Evolutionary conservation across 1,140 invertebrate genomes (phyloP).

Genomic region (Hylyphantes graminicola): DNA sequence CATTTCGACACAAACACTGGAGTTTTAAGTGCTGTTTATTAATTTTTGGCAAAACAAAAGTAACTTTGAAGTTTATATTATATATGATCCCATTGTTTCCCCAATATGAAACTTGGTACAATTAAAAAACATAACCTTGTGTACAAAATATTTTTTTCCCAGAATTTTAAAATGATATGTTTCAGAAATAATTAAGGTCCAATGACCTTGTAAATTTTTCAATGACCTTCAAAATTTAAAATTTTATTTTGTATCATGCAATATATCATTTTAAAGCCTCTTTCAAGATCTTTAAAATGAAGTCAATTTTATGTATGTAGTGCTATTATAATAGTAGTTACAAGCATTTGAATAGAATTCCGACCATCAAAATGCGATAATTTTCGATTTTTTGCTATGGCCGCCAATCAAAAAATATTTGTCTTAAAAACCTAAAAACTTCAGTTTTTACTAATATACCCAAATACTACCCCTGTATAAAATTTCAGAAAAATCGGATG

Average conservation of each 20-base stretch:
- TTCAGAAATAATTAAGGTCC: no score
- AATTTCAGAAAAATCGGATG: no score
- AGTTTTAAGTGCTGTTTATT: not conserved
- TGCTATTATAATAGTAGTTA: not conserved
- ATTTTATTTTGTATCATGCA: no score
- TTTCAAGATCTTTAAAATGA: not conserved
- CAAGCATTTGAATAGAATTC: not conserved
- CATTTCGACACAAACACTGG: no score
- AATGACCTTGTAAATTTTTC: not conserved
- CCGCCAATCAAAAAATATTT: not conserved
- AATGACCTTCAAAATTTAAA: not conserved
- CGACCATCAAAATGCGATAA: no score
- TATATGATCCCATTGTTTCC: no score
- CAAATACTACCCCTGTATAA: slow-evolving; percentile 1
- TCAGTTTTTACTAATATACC: not conserved
- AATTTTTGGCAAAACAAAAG: not conserved
- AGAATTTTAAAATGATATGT: no score
- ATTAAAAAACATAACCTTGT: no score
- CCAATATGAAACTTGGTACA: no score
- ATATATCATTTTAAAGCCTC: no score
- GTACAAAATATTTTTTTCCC: no score
- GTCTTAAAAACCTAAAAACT: not conserved
- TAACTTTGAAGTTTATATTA: no score
- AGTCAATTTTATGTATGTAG: slow-evolving; percentile 1
- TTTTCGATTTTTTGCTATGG: not conserved